Evolutionary conservation across 2,113 vertebrate genomes (phyloP).

Genomic region (Leptocoma aspasia): DNA sequence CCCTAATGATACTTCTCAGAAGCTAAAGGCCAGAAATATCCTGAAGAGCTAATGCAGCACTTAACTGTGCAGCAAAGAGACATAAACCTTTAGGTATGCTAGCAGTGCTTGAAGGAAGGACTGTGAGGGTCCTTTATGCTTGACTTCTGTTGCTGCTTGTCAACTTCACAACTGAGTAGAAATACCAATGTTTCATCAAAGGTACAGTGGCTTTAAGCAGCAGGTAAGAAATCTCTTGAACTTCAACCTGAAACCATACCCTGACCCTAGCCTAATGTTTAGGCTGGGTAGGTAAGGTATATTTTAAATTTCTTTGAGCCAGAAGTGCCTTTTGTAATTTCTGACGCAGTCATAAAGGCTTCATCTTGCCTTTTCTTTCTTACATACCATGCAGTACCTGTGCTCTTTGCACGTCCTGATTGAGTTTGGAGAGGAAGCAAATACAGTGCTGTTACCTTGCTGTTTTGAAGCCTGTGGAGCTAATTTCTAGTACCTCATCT

Average conservation of each 20-base stretch:
- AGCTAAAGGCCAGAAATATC: neutral
- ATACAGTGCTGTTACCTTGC: neutral
- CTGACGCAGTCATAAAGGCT: neutral
- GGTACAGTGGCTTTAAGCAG: neutral
- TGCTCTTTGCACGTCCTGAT: neutral
- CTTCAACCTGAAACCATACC: neutral
- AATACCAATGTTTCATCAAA: neutral
- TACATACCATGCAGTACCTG: neutral
- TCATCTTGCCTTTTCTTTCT: neutral
- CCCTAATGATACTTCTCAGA: neutral
- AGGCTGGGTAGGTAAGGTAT: neutral
- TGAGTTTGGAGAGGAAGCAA: neutral
- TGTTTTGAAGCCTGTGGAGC: neutral
- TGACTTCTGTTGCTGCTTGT: neutral
- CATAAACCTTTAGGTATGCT: neutral
- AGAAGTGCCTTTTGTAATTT: neutral
- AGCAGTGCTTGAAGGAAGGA: neutral
- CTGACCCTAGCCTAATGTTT: neutral
- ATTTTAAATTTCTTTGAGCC: neutral
- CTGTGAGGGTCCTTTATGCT: neutral
- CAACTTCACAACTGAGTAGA: neutral
- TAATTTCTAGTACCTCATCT: constrained; percentile 9
- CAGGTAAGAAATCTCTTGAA: neutral
- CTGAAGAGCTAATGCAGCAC: neutral
- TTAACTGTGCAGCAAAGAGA: neutral